A percentile compares a stretch with the other conserved stretches of the same genome.
Conservation (phyloP, 2,113 vertebrate genomes). For the Dicrurus megarhynchus region DNA sequence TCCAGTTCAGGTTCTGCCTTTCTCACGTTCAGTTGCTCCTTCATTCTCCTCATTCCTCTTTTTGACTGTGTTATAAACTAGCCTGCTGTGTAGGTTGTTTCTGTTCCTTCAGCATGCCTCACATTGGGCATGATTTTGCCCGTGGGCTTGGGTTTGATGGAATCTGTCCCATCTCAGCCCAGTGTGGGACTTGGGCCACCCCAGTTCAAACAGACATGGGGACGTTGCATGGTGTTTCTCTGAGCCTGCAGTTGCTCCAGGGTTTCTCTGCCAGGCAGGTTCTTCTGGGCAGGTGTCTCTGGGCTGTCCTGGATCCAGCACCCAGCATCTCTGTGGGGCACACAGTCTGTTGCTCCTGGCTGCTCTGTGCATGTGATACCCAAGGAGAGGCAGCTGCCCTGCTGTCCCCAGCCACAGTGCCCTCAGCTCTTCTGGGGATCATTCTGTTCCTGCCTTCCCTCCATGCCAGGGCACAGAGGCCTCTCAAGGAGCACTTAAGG, state of each 20-base stretch:
- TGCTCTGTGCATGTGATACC: accelerated
- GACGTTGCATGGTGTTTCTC: accelerated
- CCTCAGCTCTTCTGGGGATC: not conserved
- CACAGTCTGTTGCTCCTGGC: not conserved
- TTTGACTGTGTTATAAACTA: not conserved
- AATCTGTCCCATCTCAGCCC: not conserved
- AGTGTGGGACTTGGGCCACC: accelerated
- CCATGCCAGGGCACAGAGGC: accelerated
- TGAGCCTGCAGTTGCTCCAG: not conserved
- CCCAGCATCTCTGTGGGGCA: not conserved
- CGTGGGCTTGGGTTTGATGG: accelerated
- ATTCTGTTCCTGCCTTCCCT: not conserved
- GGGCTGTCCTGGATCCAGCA: not conserved
- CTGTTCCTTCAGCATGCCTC: not conserved
- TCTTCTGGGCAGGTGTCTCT: not conserved
- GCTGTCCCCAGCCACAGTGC: not conserved
- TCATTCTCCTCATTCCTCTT: not conserved
- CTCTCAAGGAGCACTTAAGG: accelerated
- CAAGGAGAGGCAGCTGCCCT: not conserved
- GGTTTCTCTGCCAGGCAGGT: not conserved
- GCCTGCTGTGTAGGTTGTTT: not conserved
- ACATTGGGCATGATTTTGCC: not conserved
- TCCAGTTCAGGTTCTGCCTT: not conserved
- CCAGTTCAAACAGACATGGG: accelerated
- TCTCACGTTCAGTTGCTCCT: not conserved